Percentiles rank a stretch among this genome's conserved stretches.
phyloP scores from a whole-genome alignment of 2,113 vertebrate genomes.

The Mungos mungo region DNA sequence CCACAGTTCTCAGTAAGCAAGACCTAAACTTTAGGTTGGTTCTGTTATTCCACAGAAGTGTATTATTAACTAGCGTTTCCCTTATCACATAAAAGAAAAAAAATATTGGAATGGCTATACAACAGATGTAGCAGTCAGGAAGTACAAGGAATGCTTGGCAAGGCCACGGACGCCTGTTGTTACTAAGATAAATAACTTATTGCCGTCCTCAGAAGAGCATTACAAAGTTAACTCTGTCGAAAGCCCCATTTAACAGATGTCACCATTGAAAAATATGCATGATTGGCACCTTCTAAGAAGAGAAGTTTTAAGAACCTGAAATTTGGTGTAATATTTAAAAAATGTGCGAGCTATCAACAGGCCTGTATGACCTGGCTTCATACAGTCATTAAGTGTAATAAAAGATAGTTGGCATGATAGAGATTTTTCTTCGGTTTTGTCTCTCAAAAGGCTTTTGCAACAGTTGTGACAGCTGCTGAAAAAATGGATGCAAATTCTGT shows the following conservation, averaged over 20 bases:
- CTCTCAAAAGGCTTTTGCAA: conserved; percentile 91
- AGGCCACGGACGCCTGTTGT: not conserved
- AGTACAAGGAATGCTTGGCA: conserved; percentile 49
- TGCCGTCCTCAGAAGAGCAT: not conserved
- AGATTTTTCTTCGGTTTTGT: conserved; percentile 53
- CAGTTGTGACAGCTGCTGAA: conserved; percentile 91
- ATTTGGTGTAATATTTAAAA: not conserved
- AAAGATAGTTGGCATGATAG: not conserved
- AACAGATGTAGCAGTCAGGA: conserved; percentile 33
- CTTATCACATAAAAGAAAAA: not conserved
- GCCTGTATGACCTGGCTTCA: not conserved
- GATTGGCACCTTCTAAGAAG: conserved; percentile 23
- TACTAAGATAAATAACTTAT: not conserved
- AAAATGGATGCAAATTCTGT: conserved; percentile 83
- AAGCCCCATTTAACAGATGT: not conserved
- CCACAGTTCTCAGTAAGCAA: not conserved
- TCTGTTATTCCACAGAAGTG: conserved; percentile 6
- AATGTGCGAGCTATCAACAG: not conserved
- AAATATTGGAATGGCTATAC: not conserved
- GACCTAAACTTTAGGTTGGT: not conserved
- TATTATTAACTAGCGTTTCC: conserved; percentile 20
- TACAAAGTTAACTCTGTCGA: conserved; percentile 12
- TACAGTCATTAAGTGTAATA: not conserved
- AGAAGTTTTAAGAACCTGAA: conserved; percentile 34
- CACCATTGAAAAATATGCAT: not conserved